Base-by-base conservation (phyloP, 2,113 vertebrate genomes). In the Phoenicopterus ruber region DNA sequence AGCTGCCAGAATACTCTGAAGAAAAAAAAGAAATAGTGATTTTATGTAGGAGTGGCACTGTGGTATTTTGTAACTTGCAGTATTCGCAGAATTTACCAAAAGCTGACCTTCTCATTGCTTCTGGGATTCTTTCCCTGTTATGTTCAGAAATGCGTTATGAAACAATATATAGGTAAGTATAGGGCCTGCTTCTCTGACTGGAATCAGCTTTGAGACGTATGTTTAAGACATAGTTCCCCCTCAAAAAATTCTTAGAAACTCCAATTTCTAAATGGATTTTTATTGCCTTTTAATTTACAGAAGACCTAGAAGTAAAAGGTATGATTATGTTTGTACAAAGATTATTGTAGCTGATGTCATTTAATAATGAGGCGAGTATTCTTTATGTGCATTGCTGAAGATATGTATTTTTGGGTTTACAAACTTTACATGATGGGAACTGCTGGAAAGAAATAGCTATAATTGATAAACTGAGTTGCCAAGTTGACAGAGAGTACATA, bases 71-170 rank as follows among this genome's bases (percentile, higher is more conserved):
- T n/a, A 40, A 54, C 32, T 86, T 63, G 40, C 22, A 4, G 25
- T 31, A 32, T 40, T 80, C 1, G 2, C 36, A 54, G 42, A 47
- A 65, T 73, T 78, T 90, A 49, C 28, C 21, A 49, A 71, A 76
- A 82, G 3, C 21, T 69, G 82, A 42, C 16, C 8, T 89, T 54
- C 46, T 77, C 2, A 0, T 38, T 86, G 14, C 29, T 77, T 80
- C n/a, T 81, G 67, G 32, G n/a, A 16, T 83, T 86, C 26, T 77
- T 86, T 57, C 19, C 38, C n/a, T 26, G 3, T 78, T 55, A 49
- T 0, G 0, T 21, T 77, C 73, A 79, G 25, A 49, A 94, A 54
- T 32, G 19, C 6, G 1, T 57, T 49, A 31, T 1, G 1, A 52
- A 67, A 13, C 34, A 52, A 25, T 82, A 34, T 32, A 1, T 32